phyloP scores from a whole-genome alignment of 2,113 vertebrate genomes.

The Hypanus sabinus region DNA sequence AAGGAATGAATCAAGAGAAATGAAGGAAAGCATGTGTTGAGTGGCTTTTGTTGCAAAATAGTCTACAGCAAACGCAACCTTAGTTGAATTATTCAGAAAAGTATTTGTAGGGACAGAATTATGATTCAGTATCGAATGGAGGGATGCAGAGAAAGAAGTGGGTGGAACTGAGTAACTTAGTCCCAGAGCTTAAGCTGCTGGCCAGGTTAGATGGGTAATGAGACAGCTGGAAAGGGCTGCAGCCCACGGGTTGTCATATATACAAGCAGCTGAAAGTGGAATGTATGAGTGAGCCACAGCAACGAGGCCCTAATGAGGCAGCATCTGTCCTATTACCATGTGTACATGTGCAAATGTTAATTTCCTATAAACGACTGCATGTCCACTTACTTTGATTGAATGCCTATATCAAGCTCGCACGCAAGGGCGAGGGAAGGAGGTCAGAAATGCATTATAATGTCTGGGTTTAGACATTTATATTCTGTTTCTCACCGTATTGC shows the following conservation, averaged over 20 bases:
- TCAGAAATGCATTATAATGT: slow-evolving; percentile 16
- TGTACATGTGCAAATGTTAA: slow-evolving; percentile 36
- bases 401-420: slow-evolving; percentile 7
- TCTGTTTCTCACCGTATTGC: not conserved
- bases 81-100: not conserved
- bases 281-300: slow-evolving; percentile 10
- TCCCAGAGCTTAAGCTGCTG: not conserved
- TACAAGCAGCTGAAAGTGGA: not conserved
- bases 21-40: not conserved
- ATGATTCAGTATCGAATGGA: not conserved
- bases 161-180: not conserved
- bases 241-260: not conserved
- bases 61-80: not conserved
- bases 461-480: slow-evolving; percentile 12
- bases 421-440: not conserved
- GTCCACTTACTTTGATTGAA: slow-evolving; percentile 34
- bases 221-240: not conserved
- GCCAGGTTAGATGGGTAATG: not conserved
- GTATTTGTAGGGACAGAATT: not conserved
- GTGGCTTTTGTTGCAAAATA: not conserved
- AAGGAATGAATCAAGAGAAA: not conserved
- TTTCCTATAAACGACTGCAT: slow-evolving; percentile 30
- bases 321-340: slow-evolving; percentile 26
- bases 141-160: not conserved
- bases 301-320: not conserved